A percentile compares a stretch with the other conserved stretches of the same genome.
These are phyloP conservation scores for Brachionus koreanus DNA, from an alignment of 1,140 invertebrate species.

Conservation along the genomic window DNA sequence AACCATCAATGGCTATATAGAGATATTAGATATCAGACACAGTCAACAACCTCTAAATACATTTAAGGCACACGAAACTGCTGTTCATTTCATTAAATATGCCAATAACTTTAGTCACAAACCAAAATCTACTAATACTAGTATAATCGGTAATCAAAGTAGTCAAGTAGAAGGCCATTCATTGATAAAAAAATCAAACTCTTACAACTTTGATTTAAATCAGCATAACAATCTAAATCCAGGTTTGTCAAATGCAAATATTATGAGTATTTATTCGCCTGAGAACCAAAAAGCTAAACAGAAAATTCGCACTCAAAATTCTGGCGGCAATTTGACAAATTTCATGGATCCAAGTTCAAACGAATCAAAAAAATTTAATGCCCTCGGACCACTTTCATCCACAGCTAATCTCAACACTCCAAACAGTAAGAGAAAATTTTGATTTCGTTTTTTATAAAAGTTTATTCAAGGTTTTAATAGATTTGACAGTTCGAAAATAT, in stretches of 20 bases:
- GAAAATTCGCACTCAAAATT: neutral
- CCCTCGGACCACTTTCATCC: neutral
- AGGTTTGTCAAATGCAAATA: neutral
- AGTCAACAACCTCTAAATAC: neutral
- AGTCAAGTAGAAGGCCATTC: neutral
- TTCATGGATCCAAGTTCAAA: neutral
- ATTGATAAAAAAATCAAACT: conserved; percentile 20
- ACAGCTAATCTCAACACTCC: conserved; percentile 1
- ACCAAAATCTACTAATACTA: neutral
- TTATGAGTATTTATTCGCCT: conserved; percentile 1
- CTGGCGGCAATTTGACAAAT: neutral
- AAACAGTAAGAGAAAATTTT: neutral
- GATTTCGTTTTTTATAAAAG: neutral
- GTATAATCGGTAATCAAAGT: neutral
- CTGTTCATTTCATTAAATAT: conserved; percentile 37
- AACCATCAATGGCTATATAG: neutral
- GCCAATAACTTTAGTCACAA: neutral
- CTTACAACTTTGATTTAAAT: neutral
- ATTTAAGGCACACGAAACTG: conserved; percentile 31
- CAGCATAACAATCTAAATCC: neutral
- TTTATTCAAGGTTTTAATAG: neutral
- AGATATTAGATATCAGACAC: conserved; percentile 10
- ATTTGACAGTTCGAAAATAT: conserved; percentile 8
- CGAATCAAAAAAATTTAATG: neutral
- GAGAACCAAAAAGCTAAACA: neutral